Base-by-base conservation (phyloP, 2,888 invertebrate genomes). In the Spisula subtruncata region DNA sequence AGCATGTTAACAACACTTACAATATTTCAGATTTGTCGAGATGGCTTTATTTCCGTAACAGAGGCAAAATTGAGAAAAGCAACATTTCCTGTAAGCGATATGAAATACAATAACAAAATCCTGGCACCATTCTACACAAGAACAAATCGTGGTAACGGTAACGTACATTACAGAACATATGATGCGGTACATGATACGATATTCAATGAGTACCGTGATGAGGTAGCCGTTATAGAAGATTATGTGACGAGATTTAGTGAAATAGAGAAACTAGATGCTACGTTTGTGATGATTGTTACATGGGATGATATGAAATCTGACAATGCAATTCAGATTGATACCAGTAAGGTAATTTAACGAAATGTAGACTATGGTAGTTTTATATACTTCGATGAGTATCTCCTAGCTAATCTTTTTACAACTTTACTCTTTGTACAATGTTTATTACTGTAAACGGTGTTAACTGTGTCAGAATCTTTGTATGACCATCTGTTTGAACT, bases 11-110 rank as follows among this genome's bases (percentile, higher is more conserved):
- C 25, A 1, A 66, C n/a, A n/a, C n/a, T n/a, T n/a, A n/a, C n/a
- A n/a, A n/a, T n/a, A n/a, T 66, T 66, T 66, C 60, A 66, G 60
- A 66, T 66, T 10, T 66, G 60, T 66, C 5, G 60, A 25, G 60
- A 66, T 66, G 60, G 60, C 1, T 66, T 66, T n/a, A 66, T 66
- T 66, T 25, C 10, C 25, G 6, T 66, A 66, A 12, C 60, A 66
- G 60, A 66, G 25, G 0, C 20, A 10, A 25, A 25, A 6, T 25
- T 66, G 5, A 66, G 6, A 25, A 66, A 25, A 66, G 60, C 60
- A 66, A 10, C 10, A 25, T 66, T 66, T 10, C 25, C n/a, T 10
- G 4, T 66, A 66, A 10, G 60, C 10, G 25, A 56, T 20, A 41
- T 41, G 41, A 41, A 41, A 41, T 2, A 41, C 8, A 41, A 51